Base-by-base conservation (phyloP, 2,797 vertebrate genomes). In the Stomatorhinus walkeri region DNA sequence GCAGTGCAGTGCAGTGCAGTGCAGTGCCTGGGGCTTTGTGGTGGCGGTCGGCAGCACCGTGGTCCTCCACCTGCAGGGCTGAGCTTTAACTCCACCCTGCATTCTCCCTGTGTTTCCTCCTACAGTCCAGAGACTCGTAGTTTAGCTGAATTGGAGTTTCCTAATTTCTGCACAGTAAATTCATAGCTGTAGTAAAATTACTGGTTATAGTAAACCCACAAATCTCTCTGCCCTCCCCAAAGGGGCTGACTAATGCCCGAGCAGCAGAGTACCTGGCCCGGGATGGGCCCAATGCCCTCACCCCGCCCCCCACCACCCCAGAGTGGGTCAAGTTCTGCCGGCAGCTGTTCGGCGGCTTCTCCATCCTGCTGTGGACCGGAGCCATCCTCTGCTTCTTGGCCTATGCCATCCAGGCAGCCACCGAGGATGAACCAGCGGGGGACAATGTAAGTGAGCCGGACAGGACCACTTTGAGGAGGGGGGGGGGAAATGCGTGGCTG, bases 301-400 rank as follows among this genome's bases (percentile, higher is more conserved):
- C 97, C 3, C 97, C 97, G 0, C 97, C 97, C 0, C 97, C 97
- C 5, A 98, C 97, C 90, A 98, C 97, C 84, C 97, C 97, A 0
- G 97, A 98, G 91, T 98, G 97, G 97, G 96, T 98, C 76, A 98
- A 98, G 94, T 98, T 98, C 93, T 98, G 97, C 88, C 96, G 97
- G 79, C 97, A 98, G 94, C 96, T 98, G 88, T 98, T 98, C 0
- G 97, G 97, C 0, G 97, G 97, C 8, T 98, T 98, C 95, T 98
- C 97, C 76, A 96, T 97, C 90, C 92, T 97, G 88, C 93, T 97
- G 90, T 97, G 96, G 96, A 96, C 96, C 0, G 96, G 96, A 1
- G 96, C 96, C n/a, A 95, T 97, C 90, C 96, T 97, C 90, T 96
- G 96, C 88, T 97, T 97, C 92, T 91, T 96, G 90, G 96, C 96